phyloP scores from a whole-genome alignment of 1,140 invertebrate genomes.

The Dendrolimus punctatus region DNA sequence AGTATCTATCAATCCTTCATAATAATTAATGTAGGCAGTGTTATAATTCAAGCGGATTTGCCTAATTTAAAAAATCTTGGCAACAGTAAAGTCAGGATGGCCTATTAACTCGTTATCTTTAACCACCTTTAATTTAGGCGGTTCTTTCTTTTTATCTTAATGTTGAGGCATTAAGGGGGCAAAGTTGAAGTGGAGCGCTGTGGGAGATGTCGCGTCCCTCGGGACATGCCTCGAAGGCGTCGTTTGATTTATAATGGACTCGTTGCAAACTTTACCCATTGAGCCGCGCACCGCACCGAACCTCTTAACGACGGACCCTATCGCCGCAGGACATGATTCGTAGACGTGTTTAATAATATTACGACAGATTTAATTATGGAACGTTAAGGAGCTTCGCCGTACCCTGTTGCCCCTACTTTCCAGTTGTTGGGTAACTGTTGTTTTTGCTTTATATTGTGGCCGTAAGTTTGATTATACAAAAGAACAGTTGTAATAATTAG shows the following conservation, averaged over 20 bases:
- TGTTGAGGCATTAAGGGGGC: slow-evolving; percentile 64
- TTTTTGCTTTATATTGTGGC: slow-evolving; percentile 10
- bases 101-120: slow-evolving; percentile 68
- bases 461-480: slow-evolving; percentile 5
- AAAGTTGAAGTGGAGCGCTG: slow-evolving; percentile 58
- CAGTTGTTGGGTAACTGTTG: slow-evolving; percentile 17
- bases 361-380: slow-evolving; percentile 71
- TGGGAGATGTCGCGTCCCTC: slow-evolving; percentile 57
- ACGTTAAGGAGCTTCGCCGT: slow-evolving; percentile 55
- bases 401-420: slow-evolving; percentile 46
- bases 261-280: slow-evolving; percentile 68
- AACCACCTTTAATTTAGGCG: slow-evolving; percentile 67
- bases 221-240: slow-evolving; percentile 66
- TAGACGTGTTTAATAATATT: slow-evolving; percentile 71
- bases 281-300: slow-evolving; percentile 51
- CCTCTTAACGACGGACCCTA: slow-evolving; percentile 66
- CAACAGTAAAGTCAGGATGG: slow-evolving; percentile 33
- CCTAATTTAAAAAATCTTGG: not conserved
- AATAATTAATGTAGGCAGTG: too few species aligned
- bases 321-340: slow-evolving; percentile 68
- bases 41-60: too few species aligned
- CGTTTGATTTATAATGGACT: slow-evolving; percentile 72
- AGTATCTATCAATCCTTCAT: too few species aligned
- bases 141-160: slow-evolving; percentile 71
- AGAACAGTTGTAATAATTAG: too few species aligned